A percentile compares a stretch with the other conserved stretches of the same genome.
Conservation (phyloP, 2,888 invertebrate species). For the Leuctra nigra region DNA sequence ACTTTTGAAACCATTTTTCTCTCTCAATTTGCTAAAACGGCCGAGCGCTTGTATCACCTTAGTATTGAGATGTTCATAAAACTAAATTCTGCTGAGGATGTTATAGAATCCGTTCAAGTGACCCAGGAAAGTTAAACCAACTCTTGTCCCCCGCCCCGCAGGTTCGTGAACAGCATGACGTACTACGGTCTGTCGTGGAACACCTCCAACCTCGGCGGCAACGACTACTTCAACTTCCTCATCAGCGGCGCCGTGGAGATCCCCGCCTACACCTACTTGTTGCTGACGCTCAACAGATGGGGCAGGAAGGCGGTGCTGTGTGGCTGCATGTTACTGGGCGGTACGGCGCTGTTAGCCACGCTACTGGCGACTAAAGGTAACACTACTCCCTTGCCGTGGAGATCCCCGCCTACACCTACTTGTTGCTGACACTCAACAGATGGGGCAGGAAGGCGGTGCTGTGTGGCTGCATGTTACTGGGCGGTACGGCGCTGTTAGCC, state of each 20-base stretch:
- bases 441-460: conserved; percentile 63
- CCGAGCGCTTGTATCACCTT: no score
- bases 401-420: conserved; percentile 61
- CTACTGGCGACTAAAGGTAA: conserved; percentile 44
- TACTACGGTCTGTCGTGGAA: conserved; percentile 76
- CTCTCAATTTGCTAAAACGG: no score
- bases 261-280: conserved; percentile 60
- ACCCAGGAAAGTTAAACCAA: no score
- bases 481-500: conserved; percentile 51
- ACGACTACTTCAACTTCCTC: conserved; percentile 64
- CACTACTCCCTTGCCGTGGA: conserved; percentile 63
- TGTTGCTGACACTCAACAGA: conserved; percentile 58
- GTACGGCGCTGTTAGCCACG: conserved; percentile 51
- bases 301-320: conserved; percentile 62
- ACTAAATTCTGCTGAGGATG: no score
- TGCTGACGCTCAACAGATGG: conserved; percentile 60
- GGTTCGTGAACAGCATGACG: conserved; percentile 67
- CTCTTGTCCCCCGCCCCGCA: conserved; percentile 34
- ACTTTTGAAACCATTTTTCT: no score
- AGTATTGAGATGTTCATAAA: no score
- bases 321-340: conserved; percentile 59
- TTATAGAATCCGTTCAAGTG: no score
- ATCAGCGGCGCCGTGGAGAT: conserved; percentile 70
- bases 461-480: conserved; percentile 59
- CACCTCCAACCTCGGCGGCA: conserved; percentile 62